Evolutionary conservation across 2,113 vertebrate species (phyloP), one percentile per base, ranked within the genome.

Genomic region (Rostratula benghalensis): DNA sequence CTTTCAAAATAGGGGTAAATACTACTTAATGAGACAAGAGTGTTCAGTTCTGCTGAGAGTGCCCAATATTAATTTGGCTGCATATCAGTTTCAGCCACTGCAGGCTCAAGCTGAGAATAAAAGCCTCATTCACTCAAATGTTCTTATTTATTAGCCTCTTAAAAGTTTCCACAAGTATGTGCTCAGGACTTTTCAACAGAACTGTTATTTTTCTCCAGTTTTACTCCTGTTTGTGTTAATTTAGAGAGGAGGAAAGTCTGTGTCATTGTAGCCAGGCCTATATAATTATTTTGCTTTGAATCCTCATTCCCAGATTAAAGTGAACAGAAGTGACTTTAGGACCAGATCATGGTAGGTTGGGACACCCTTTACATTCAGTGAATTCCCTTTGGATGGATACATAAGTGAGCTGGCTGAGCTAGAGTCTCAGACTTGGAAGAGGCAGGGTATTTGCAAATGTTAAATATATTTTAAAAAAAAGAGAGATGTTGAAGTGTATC

Each of bases 81-180:
- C 23, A 3, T 90, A 25, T 64, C 75, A 70, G 20, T 96, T 95
- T 94, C 89, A 97, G 85, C 53, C 46, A 37, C 79, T 93, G 83
- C 39, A 80, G 85, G 53, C 73, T 89, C 69, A 85, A 75, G 20
- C 82, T 57, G 93, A 95, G 88, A 95, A 98, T 87, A 97, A 88
- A 73, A 89, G 69, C 70, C 68, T 95, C 67, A 94, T 97, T 97
- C 89, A 97, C 86, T 93, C 67, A 80, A 39, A 86, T 70, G 53
- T 64, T 95, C 65, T 90, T 85, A 95, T 75, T 95, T 94, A 95
- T 84, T 96, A 83, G 90, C 23, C 61, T 94, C 83, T 95, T 94
- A 93, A 88, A 97, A 95, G 24, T 97, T 98, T 97, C 96, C 96
- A 94, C 0, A 1, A 71, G 33, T 81, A 85, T 82, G 86, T 77